A percentile compares a stretch with the other conserved stretches of the same genome.
These are phyloP conservation scores for Drosophila macrothrix DNA, from an alignment of 2,888 invertebrate genomes.

Conservation along the genomic window DNA sequence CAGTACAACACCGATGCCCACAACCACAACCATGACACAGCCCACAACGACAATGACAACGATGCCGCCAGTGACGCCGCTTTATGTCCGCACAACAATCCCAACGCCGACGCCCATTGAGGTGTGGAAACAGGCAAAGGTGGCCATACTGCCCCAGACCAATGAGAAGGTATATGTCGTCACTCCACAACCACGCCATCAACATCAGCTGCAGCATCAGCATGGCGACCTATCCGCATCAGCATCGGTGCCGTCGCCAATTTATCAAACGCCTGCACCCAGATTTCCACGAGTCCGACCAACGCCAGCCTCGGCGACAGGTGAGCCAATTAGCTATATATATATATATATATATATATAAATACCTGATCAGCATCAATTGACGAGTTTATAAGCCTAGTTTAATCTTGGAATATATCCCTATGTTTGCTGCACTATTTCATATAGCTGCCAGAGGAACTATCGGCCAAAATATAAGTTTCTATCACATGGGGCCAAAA, in stretches of 20 bases:
- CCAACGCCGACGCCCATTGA: slow-evolving; percentile 68
- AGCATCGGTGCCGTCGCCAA: slow-evolving; percentile 52
- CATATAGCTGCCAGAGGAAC: background rate
- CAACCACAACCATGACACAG: slow-evolving; percentile 76
- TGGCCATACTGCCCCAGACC: slow-evolving; percentile 91
- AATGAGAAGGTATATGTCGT: slow-evolving; percentile 94
- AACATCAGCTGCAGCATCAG: slow-evolving; percentile 23
- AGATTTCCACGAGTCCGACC: slow-evolving; percentile 86
- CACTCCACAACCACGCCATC: slow-evolving; percentile 88
- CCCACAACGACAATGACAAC: slow-evolving; percentile 83
- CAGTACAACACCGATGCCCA: slow-evolving; percentile 39
- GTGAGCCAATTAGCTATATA: slow-evolving; percentile 56
- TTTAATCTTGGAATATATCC: background rate
- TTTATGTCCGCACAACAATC: slow-evolving; percentile 64
- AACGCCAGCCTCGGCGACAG: slow-evolving; percentile 85
- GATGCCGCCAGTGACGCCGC: slow-evolving; percentile 66
- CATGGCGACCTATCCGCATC: slow-evolving; percentile 43
- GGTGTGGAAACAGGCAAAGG: slow-evolving; percentile 89
- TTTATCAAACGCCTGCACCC: slow-evolving; percentile 62
- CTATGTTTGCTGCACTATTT: background rate
- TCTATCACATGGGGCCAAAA: background rate
- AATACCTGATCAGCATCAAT: background rate
- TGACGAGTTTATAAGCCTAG: background rate
- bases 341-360: background rate
- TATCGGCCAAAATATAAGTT: background rate